These are phyloP conservation scores for Caerostris darwini DNA, from an alignment of 1,140 invertebrate species.

Conservation along the genomic window DNA sequence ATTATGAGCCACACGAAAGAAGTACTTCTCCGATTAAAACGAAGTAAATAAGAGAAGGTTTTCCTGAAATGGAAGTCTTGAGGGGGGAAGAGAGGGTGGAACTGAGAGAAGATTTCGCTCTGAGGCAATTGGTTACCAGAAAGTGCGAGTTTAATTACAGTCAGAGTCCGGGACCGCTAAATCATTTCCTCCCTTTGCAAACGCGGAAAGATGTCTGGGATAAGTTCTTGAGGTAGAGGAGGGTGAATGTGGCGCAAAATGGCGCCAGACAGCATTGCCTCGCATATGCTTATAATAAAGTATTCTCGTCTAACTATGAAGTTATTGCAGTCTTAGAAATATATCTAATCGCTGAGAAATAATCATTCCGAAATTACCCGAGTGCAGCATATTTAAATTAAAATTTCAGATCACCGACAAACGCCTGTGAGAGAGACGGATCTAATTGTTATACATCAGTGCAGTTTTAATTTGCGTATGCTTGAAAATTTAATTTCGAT, in stretches of 20 bases:
- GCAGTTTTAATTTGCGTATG: too few species aligned
- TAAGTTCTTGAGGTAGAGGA: background rate
- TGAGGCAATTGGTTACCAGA: slow-evolving; percentile 41
- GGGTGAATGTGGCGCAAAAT: background rate
- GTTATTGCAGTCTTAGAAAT: too few species aligned
- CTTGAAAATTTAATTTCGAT: too few species aligned
- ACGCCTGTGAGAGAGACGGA: too few species aligned
- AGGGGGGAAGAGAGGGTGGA: background rate
- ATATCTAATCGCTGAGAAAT: too few species aligned
- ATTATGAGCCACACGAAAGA: slow-evolving; percentile 69
- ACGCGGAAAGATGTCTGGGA: background rate
- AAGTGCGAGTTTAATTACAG: slow-evolving; percentile 45
- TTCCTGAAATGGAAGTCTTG: background rate
- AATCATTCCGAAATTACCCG: too few species aligned
- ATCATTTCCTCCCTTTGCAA: background rate
- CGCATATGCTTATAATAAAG: too few species aligned
- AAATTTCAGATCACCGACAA: too few species aligned
- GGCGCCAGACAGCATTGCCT: too few species aligned
- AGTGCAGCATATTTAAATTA: too few species aligned
- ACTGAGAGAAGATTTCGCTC: slow-evolving; percentile 30
- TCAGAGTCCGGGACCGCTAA: background rate
- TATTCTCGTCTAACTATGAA: too few species aligned
- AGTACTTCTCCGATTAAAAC: slow-evolving; percentile 55
- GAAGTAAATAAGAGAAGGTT: slow-evolving; percentile 44
- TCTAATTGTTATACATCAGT: too few species aligned